phyloP scores from a whole-genome alignment of 2,113 vertebrate genomes.

The Sapayoa aenigma region DNA sequence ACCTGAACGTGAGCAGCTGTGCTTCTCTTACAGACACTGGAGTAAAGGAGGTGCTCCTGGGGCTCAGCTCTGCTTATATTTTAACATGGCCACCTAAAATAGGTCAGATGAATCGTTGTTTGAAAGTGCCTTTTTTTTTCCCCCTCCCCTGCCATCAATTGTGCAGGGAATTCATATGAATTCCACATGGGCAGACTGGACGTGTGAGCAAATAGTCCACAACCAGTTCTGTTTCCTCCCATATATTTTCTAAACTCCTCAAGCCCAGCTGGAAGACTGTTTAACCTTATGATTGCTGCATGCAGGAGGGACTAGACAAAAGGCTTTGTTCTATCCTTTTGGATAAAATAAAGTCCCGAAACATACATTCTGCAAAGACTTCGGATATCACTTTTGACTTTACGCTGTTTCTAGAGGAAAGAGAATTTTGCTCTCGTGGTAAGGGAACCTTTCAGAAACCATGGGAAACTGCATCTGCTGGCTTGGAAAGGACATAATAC shows the following conservation, averaged over 20 bases:
- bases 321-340: background rate
- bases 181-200: background rate
- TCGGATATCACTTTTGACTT: background rate
- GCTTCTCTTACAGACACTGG: background rate
- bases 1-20: background rate
- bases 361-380: background rate
- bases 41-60: background rate
- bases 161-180: background rate
- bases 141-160: background rate
- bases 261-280: background rate
- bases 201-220: fast-evolving
- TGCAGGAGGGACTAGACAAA: background rate
- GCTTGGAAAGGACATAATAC: background rate
- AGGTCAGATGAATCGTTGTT: background rate
- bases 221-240: background rate
- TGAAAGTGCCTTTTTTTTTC: background rate
- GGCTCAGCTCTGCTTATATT: background rate
- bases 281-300: background rate
- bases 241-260: background rate
- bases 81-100: background rate
- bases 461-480: background rate
- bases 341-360: background rate
- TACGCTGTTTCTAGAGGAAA: background rate
- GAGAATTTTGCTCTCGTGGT: background rate
- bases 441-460: background rate